phyloP scores from a whole-genome alignment of 2,113 vertebrate genomes.

The Ahaetulla prasina region DNA sequence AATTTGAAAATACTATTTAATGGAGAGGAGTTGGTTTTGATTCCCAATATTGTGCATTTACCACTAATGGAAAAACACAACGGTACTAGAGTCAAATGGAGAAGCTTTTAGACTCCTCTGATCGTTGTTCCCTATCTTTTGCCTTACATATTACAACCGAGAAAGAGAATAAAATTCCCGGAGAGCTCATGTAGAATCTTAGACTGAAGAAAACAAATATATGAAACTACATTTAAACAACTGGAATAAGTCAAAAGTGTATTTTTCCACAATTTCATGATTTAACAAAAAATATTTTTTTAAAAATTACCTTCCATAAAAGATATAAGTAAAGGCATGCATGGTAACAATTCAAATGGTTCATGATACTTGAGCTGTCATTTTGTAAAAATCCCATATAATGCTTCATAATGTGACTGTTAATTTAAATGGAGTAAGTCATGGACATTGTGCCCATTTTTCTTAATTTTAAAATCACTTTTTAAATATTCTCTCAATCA shows the following conservation, averaged over 20 bases:
- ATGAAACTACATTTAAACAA: neutral
- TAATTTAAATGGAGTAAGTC: neutral
- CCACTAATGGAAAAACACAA: neutral
- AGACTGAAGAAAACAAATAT: neutral
- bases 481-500: neutral
- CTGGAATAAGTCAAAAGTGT: neutral
- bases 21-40: neutral
- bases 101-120: neutral
- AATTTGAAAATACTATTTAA: neutral
- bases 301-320: neutral
- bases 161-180: neutral
- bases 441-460: neutral
- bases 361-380: constrained; percentile 11
- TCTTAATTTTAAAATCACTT: neutral
- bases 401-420: neutral
- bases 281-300: neutral
- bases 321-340: neutral
- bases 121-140: neutral
- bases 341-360: neutral
- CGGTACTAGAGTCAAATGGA: neutral
- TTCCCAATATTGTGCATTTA: neutral
- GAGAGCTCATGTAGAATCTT: neutral
- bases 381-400: neutral
- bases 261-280: neutral
- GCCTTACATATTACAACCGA: neutral